Conservation (phyloP, 2,888 invertebrate genomes). For the Apamea sordens region DNA sequence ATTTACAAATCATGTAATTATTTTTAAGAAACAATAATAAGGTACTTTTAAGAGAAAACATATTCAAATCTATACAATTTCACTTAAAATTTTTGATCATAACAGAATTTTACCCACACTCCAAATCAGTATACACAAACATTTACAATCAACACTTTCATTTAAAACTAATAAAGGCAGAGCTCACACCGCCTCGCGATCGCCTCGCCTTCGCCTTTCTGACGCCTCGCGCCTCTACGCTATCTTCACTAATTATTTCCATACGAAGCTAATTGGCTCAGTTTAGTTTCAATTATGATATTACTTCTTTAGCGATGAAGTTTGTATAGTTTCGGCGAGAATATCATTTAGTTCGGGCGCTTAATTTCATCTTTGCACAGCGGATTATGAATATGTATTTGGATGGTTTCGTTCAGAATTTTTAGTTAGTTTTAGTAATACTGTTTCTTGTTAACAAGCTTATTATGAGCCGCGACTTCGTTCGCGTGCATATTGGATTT, state of each 20-base stretch:
- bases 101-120: not conserved
- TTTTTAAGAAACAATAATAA: not conserved
- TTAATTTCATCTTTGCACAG: conserved; percentile 30
- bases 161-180: conserved; percentile 25
- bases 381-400: conserved; percentile 38
- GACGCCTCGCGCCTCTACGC: conserved; percentile 14
- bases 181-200: not conserved
- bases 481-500: not conserved
- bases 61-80: not conserved
- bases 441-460: not conserved
- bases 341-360: conserved; percentile 32
- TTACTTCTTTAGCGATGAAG: conserved; percentile 56
- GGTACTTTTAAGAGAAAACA: not conserved
- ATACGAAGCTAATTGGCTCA: conserved; percentile 65
- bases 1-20: not conserved
- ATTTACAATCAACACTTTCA: conserved; percentile 22
- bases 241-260: conserved; percentile 66
- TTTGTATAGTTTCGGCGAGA: conserved; percentile 32
- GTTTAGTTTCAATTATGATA: conserved; percentile 69
- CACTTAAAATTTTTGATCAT: not conserved
- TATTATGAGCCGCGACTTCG: not conserved
- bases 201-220: not conserved
- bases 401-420: not conserved
- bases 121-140: not conserved
- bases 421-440: not conserved